Percentiles rank a stretch among this genome's conserved stretches.
These are phyloP conservation scores for Gobio gobio DNA, from an alignment of 2,113 vertebrate species.

Conservation along the genomic window DNA sequence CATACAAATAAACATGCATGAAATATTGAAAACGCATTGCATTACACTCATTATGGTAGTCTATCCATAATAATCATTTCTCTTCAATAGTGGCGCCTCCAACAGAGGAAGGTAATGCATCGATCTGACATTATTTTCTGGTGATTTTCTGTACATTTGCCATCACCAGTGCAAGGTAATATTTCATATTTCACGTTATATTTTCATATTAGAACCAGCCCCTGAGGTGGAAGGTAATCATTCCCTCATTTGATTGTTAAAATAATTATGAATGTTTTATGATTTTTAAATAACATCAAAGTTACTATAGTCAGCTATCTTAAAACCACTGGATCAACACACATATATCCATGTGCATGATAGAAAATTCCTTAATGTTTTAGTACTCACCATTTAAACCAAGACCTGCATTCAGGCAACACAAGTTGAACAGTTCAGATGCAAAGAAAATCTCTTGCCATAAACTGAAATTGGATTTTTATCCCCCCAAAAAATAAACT, in stretches of 20 bases:
- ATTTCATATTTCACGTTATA: background rate
- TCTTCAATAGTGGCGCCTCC: constrained; percentile 36
- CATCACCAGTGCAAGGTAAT: background rate
- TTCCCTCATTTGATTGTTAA: background rate
- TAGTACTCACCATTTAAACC: background rate
- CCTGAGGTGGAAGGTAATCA: constrained; percentile 55
- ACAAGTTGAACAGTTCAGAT: background rate
- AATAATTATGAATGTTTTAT: background rate
- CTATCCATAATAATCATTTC: background rate
- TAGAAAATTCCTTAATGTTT: background rate
- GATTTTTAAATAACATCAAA: background rate
- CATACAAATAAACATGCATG: no score
- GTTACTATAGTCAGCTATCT: background rate
- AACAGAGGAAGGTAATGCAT: constrained; percentile 42
- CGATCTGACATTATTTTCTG: background rate
- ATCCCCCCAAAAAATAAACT: background rate
- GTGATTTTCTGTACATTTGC: background rate
- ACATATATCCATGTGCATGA: background rate
- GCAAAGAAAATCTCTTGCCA: background rate
- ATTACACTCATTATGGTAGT: background rate
- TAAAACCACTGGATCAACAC: background rate
- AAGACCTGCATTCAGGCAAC: background rate
- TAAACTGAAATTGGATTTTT: background rate
- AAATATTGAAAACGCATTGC: background rate
- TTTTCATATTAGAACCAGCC: constrained; percentile 49